Evolutionary conservation across 2,888 invertebrate genomes (phyloP), one percentile per base, ranked within the genome.

Genomic region (Lithophane leautieri): DNA sequence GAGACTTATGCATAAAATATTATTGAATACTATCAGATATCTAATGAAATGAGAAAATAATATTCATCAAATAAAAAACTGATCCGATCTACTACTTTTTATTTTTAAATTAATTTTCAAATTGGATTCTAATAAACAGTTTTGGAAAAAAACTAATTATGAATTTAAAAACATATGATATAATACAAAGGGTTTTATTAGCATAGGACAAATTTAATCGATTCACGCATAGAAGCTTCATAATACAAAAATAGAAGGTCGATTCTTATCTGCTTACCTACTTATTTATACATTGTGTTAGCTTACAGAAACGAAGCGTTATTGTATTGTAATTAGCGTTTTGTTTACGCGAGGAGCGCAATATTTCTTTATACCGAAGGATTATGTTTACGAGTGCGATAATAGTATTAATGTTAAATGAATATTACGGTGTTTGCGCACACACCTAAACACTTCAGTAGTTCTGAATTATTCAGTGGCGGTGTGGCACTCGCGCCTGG

Each of bases 391-490:
- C 89, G 89, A 89, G 90, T 90, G 88, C 75, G 88, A 91, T 90
- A 92, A 92, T 94, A 93, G 92, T 92, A 92, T 94, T 92, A 95
- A 95, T 95, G 95, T 94, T 95, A 93, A 94, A 94, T 88, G 92
- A 92, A 94, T 94, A 94, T 94, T 92, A 93, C 89, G 79, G 89
- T 93, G 93, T 94, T 95, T 94, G 92, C 90, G 93, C 92, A 93
- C 92, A 94, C 91, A 91, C 90, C 91, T 94, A 91, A 92, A 95
- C 93, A 93, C 93, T 93, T 93, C 90, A 90, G 90, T 88, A 86
- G 84, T 89, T 88, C 87, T 95, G 94, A 95, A 96, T 95, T 86
- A 95, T 96, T 96, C 95, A 96, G 87, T 81, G 88, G 89, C 83
- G 71, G 88, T 85, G 87, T 87, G 89, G 89, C 82, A 86, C 86